Conservation (phyloP, 2,888 invertebrate genomes). For the Chymomyza amoena region DNA sequence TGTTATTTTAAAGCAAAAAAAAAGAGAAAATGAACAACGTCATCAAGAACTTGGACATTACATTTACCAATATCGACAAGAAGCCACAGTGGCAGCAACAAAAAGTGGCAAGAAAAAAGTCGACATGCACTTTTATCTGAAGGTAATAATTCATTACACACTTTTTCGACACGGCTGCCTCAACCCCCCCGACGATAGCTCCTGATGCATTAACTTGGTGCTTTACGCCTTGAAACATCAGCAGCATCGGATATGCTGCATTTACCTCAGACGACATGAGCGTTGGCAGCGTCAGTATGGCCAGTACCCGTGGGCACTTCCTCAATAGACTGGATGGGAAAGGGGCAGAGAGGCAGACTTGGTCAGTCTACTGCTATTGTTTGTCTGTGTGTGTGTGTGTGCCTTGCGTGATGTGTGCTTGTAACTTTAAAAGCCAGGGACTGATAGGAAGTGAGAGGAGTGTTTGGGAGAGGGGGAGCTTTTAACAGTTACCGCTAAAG, state of each 20-base stretch:
- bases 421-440: slow-evolving; percentile 4
- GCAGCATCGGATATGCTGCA: slow-evolving; percentile 64
- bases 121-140: slow-evolving; percentile 73
- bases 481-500: slow-evolving; percentile 42
- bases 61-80: not conserved
- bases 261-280: slow-evolving; percentile 67
- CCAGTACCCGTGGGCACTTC: slow-evolving; percentile 29
- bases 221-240: slow-evolving; percentile 60
- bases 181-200: not conserved
- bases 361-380: slow-evolving; percentile 13
- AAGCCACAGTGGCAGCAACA: not conserved
- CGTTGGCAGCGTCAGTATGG: slow-evolving; percentile 10
- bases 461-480: slow-evolving; percentile 19
- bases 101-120: slow-evolving; percentile 35
- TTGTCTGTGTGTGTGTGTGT: not conserved
- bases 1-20: not conserved
- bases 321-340: not conserved
- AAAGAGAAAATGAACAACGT: not conserved
- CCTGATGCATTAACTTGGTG: slow-evolving; percentile 26
- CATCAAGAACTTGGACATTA: not conserved
- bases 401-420: not conserved
- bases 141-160: slow-evolving; percentile 75
- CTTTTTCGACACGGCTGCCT: slow-evolving; percentile 37
- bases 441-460: not conserved
- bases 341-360: slow-evolving; percentile 14